A percentile compares a stretch with the other conserved stretches of the same genome.
Evolutionary conservation across 2,797 vertebrate species (phyloP).

Genomic region (Sandelia bainsii): DNA sequence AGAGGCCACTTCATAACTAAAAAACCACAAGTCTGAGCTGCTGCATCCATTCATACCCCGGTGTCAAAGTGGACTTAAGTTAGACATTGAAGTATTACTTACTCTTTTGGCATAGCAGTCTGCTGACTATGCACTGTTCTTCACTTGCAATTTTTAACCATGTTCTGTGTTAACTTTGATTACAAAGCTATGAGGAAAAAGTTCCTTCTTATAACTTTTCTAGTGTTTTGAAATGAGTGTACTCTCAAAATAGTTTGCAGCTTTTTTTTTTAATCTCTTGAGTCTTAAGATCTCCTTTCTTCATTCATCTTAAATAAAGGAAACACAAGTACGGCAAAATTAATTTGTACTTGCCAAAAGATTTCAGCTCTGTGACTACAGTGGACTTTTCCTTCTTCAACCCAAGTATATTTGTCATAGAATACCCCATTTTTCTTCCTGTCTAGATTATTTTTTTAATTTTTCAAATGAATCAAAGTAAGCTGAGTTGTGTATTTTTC

Average conservation of each 20-base stretch:
- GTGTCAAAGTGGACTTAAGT: constrained; percentile 33
- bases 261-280: not conserved
- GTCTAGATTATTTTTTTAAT: constrained; percentile 2
- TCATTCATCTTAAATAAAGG: not conserved
- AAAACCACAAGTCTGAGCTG: constrained; percentile 21
- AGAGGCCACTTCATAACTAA: constrained; percentile 19
- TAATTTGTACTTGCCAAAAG: constrained; percentile 3
- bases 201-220: not conserved
- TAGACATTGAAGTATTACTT: constrained; percentile 53
- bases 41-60: constrained; percentile 20
- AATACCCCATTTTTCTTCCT: not conserved
- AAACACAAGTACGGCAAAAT: not conserved
- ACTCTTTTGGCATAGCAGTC: constrained; percentile 11
- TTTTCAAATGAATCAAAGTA: constrained; percentile 6
- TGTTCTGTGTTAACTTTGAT: constrained; percentile 21
- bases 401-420: not conserved
- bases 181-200: not conserved
- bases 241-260: not conserved
- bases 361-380: not conserved
- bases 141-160: constrained; percentile 8
- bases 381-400: not conserved
- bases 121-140: constrained; percentile 35
- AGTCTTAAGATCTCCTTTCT: not conserved
- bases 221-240: constrained; percentile 2
- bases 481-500: not conserved